phyloP scores from a whole-genome alignment of 2,888 invertebrate species.

The Polymixis lichenea region DNA sequence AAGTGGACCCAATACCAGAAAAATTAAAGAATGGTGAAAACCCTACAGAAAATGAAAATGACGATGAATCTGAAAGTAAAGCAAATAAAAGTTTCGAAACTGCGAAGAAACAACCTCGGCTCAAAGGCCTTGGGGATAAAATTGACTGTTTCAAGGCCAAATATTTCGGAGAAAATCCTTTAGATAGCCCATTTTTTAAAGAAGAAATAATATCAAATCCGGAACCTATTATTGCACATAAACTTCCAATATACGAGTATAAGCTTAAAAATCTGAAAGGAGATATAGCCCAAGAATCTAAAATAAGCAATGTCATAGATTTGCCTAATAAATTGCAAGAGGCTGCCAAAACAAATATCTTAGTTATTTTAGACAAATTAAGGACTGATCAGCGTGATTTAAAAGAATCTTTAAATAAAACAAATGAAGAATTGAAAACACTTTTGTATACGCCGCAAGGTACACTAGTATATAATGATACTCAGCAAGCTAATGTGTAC shows the following conservation, averaged over 20 bases:
- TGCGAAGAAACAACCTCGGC: slow-evolving; percentile 84
- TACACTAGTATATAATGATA: slow-evolving; percentile 41
- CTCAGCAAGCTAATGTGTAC: slow-evolving; percentile 80
- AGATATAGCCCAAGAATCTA: slow-evolving; percentile 44
- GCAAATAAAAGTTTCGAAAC: slow-evolving; percentile 74
- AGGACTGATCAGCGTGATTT: slow-evolving; percentile 64
- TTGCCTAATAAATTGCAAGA: slow-evolving; percentile 55
- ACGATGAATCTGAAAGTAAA: slow-evolving; percentile 67
- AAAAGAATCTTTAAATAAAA: slow-evolving; percentile 59
- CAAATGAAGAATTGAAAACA: slow-evolving; percentile 54
- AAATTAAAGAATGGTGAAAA: slow-evolving; percentile 81
- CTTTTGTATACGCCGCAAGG: slow-evolving; percentile 42
- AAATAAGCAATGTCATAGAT: slow-evolving; percentile 46
- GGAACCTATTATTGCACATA: slow-evolving; percentile 80
- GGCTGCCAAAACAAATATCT: slow-evolving; percentile 63
- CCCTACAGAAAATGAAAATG: slow-evolving; percentile 76
- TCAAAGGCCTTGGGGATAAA: slow-evolving; percentile 93
- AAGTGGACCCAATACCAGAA: slow-evolving; percentile 90
- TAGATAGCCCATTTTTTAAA: slow-evolving; percentile 94
- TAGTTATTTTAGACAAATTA: slow-evolving; percentile 71
- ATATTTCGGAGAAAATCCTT: slow-evolving; percentile 94
- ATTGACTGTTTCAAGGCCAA: slow-evolving; percentile 94
- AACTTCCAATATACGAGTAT: slow-evolving; percentile 62
- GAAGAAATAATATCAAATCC: slow-evolving; percentile 89
- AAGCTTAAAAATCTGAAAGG: slow-evolving; percentile 63